Percentiles rank a stretch among this genome's conserved stretches.
These are phyloP conservation scores for Lutjanus erythropterus DNA, from an alignment of 2,113 vertebrate genomes.

Conservation along the genomic window DNA sequence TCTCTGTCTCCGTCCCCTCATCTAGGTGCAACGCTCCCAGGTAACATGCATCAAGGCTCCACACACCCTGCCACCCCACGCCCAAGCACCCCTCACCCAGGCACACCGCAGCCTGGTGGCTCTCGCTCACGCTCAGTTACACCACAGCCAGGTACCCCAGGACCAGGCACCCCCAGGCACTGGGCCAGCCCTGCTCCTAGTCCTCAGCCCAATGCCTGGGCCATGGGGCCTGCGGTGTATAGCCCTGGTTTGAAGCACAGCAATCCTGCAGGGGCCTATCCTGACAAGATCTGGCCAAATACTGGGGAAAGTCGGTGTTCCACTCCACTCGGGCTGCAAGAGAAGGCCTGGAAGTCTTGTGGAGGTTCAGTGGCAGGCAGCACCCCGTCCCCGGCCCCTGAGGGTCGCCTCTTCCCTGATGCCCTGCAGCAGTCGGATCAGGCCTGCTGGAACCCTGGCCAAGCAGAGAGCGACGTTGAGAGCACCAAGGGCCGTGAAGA, in stretches of 20 bases:
- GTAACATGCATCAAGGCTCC: slow-evolving; percentile 64
- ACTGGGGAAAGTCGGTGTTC: slow-evolving; percentile 87
- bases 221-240: slow-evolving; percentile 74
- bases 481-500: slow-evolving; percentile 73
- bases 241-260: slow-evolving; percentile 84
- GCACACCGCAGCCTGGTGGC: slow-evolving; percentile 63
- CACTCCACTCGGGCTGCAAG: slow-evolving; percentile 85
- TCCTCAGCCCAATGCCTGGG: slow-evolving; percentile 85
- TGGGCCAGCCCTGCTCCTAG: slow-evolving; percentile 81
- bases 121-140: slow-evolving; percentile 68
- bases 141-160: slow-evolving; percentile 69
- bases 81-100: slow-evolving; percentile 59
- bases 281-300: slow-evolving; percentile 87
- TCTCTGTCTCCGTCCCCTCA: slow-evolving; percentile 80
- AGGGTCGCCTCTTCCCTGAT: slow-evolving; percentile 86
- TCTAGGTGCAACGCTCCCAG: slow-evolving; percentile 54
- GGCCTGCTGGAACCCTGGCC: slow-evolving; percentile 88
- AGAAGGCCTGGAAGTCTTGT: slow-evolving; percentile 91
- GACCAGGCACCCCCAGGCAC: slow-evolving; percentile 71
- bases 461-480: slow-evolving; percentile 84
- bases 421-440: slow-evolving; percentile 79
- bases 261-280: slow-evolving; percentile 82
- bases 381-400: slow-evolving; percentile 83
- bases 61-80: slow-evolving; percentile 30
- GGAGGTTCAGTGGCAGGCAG: slow-evolving; percentile 83